Percentiles rank a stretch among this genome's conserved stretches.
Conservation (phyloP, 64 coral and sea anemone genomes). For the Acropora tenuis region DNA sequence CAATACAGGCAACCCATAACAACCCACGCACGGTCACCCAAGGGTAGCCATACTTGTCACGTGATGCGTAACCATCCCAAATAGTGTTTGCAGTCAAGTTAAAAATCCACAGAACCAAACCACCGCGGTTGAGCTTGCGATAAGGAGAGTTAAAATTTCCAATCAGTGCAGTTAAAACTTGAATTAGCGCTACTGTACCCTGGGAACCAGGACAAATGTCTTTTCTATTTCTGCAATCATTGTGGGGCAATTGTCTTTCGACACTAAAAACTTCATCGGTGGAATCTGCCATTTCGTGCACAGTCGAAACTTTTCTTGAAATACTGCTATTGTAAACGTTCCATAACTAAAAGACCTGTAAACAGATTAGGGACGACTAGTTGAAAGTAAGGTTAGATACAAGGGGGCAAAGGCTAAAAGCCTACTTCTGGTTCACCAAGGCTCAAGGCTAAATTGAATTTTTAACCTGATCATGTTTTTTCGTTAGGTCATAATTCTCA, state of each 20-base stretch:
- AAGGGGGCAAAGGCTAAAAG: too few relatives aligned
- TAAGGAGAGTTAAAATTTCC: slow-evolving; percentile 47
- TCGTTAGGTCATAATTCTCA: too few relatives aligned
- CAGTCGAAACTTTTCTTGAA: not conserved
- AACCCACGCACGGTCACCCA: slow-evolving; percentile 40
- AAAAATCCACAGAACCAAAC: slow-evolving; percentile 47
- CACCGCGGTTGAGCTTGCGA: not conserved
- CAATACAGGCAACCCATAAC: slow-evolving; percentile 15
- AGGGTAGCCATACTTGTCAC: slow-evolving; percentile 39
- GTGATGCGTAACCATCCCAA: slow-evolving; percentile 54
- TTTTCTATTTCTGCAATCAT: not conserved
- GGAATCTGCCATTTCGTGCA: not conserved
- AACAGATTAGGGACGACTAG: not conserved
- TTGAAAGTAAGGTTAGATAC: too few relatives aligned
- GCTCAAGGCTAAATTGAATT: too few relatives aligned
- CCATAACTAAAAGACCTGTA: not conserved
- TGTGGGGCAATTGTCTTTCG: not conserved
- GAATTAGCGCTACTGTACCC: slow-evolving; percentile 7
- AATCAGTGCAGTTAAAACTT: slow-evolving; percentile 59
- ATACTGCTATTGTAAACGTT: not conserved
- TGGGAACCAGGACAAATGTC: not conserved
- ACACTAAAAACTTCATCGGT: not conserved
- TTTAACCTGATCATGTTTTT: too few relatives aligned
- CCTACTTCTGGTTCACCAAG: too few relatives aligned
- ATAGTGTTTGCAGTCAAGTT: slow-evolving; percentile 12